These are phyloP conservation scores for Corythornis leucogaster DNA, from an alignment of 2,797 vertebrate species.

Conservation along the genomic window DNA sequence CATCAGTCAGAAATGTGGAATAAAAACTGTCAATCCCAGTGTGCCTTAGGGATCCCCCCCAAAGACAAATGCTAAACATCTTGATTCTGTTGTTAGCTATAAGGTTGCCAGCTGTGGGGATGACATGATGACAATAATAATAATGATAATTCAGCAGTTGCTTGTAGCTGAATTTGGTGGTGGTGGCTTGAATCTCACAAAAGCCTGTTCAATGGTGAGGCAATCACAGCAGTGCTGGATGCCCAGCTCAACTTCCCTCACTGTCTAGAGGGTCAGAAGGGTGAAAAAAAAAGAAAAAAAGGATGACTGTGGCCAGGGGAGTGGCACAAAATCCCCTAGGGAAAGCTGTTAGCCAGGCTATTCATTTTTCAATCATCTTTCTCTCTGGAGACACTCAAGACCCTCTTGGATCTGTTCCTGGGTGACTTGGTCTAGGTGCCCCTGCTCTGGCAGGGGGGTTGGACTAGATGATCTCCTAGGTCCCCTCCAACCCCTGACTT, in stretches of 20 bases:
- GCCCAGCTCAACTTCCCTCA: not conserved
- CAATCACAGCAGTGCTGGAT: not conserved
- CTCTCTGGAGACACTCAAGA: too few species aligned
- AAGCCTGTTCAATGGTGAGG: not conserved
- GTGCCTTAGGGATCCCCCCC: not conserved
- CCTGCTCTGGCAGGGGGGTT: too few species aligned
- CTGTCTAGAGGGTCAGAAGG: not conserved
- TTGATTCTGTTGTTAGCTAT: not conserved
- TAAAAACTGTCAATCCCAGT: not conserved
- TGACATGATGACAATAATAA: rapidly evolving
- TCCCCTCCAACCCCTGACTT: too few species aligned
- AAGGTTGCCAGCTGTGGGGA: not conserved
- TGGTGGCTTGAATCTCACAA: not conserved
- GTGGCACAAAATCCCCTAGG: not conserved
- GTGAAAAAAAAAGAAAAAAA: not conserved
- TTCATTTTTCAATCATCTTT: not conserved
- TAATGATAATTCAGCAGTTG: not conserved
- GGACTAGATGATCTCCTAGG: too few species aligned
- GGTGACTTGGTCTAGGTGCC: too few species aligned
- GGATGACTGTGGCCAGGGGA: not conserved
- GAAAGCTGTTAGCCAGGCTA: not conserved
- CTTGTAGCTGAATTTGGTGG: not conserved
- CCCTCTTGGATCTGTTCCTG: too few species aligned
- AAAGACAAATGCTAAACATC: not conserved
- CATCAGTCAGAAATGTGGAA: not conserved